Base-by-base conservation (phyloP, 2,888 invertebrate species). In the Cryptocheilus praepositus region DNA sequence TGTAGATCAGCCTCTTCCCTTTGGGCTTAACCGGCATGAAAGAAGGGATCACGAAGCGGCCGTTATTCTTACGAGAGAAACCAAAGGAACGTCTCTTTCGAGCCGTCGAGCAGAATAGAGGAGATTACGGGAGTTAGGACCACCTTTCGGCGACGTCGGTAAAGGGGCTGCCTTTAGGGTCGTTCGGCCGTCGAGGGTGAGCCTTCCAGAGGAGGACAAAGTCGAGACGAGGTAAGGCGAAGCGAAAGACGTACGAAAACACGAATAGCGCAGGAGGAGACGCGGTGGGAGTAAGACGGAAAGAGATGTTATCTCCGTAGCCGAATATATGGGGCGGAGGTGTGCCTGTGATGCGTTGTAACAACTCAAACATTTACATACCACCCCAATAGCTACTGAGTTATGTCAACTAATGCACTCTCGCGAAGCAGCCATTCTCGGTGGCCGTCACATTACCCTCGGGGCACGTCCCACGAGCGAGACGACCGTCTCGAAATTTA, bases 351-450 rank as follows among this genome's bases (percentile, higher is more conserved):
- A 64, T 71, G 58, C 71, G 74, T 67, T 71, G 75, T 77, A 81
- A 81, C 80, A 78, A 76, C 73, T 79, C 70, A 79, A 81, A 36
- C 78, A 82, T 84, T 83, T 82, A 78, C 83, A 81, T 83, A 81
- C 73, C 70, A 56, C 61, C 64, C 66, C 71, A 74, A 80, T 80
- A 77, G 72, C 74, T 74, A 75, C 71, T 80, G 75, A 81, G 77
- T 83, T 82, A 81, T 76, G 73, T 71, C 71, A 74, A 73, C 77
- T 77, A 81, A 81, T 80, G 79, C 76, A 75, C 74, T 77, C 36
- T 36, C 11, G 7, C 36, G 36, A 36, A 36, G 36, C 36, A 36
- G 36, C 36, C 36, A 36, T 36, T 11, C 36, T 36, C 36, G 36
- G 13, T 11, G 8, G 36, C 36, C 36, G 36, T 11, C 36, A 36